phyloP scores from a whole-genome alignment of 2,113 vertebrate genomes.

The Coreoperca whiteheadi region DNA sequence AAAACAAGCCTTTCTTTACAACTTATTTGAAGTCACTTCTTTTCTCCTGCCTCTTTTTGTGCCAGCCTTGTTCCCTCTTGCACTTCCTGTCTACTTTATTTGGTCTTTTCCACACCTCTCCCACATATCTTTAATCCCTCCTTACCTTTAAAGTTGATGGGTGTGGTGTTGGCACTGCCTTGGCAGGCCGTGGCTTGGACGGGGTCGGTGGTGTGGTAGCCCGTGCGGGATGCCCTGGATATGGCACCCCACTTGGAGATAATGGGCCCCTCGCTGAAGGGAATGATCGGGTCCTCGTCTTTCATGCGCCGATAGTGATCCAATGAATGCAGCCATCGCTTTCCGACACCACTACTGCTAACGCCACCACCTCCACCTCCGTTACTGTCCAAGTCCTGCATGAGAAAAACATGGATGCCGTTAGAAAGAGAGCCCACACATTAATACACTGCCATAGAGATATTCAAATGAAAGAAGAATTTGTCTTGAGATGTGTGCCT shows the following conservation, averaged over 20 bases:
- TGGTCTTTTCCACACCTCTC: background rate
- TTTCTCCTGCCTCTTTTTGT: background rate
- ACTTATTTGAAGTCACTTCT: background rate
- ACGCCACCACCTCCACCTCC: conserved; percentile 27
- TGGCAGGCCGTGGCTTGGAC: conserved; percentile 96
- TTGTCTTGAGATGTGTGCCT: background rate
- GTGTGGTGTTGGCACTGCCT: conserved; percentile 90
- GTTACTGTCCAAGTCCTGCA: conserved; percentile 88
- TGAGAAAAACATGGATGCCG: background rate
- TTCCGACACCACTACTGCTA: conserved; percentile 85
- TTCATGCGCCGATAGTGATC: conserved; percentile 91
- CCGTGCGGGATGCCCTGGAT: conserved; percentile 94
- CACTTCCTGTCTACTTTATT: background rate
- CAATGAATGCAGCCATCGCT: conserved; percentile 90
- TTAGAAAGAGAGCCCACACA: background rate
- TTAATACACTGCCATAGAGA: background rate
- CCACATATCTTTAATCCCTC: background rate
- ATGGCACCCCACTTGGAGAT: conserved; percentile 99
- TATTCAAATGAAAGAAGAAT: background rate
- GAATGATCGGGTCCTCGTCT: conserved; percentile 98
- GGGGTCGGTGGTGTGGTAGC: conserved; percentile 94
- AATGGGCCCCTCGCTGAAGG: conserved; percentile 95
- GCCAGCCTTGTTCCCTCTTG: background rate
- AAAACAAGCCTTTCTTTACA: background rate
- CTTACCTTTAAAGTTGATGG: conserved; percentile 94